Evolutionary conservation across 2,888 invertebrate genomes (phyloP).

Genomic region (Bellardia pandia): DNA sequence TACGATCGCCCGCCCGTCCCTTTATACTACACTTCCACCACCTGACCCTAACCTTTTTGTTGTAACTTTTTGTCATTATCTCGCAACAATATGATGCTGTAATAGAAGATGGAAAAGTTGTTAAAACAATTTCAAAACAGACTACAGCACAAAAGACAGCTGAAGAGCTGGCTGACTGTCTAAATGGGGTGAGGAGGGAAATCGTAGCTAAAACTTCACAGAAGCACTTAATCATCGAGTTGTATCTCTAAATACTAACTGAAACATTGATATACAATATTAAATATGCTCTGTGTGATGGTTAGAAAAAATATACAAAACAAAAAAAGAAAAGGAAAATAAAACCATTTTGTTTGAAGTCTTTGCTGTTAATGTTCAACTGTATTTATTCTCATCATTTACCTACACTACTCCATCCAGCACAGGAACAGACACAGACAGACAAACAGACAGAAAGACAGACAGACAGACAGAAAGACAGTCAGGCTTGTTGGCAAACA

Average conservation of each 20-base stretch:
- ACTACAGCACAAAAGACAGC: conserved; percentile 33
- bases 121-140: conserved; percentile 57
- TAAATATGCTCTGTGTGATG: conserved; percentile 64
- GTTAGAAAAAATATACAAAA: background rate
- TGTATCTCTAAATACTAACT: conserved; percentile 63
- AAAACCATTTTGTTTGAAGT: conserved; percentile 57
- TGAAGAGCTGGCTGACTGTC: background rate
- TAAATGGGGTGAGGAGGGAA: background rate
- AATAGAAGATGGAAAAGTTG: conserved; percentile 56
- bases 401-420: background rate
- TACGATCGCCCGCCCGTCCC: background rate
- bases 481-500: background rate
- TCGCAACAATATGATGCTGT: conserved; percentile 40
- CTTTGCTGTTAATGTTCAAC: conserved; percentile 33
- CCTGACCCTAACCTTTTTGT: conserved; percentile 44
- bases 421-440: background rate
- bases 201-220: conserved; percentile 45
- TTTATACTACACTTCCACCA: conserved; percentile 24
- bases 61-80: conserved; percentile 37
- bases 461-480: background rate
- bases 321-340: background rate
- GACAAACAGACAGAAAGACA: conserved; percentile 5
- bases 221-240: conserved; percentile 67
- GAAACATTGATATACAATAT: conserved; percentile 69
- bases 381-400: conserved; percentile 36